Evolutionary conservation across 2,888 invertebrate species (phyloP), one percentile per base, ranked within the genome.

Genomic region (Capitulum mitella): DNA sequence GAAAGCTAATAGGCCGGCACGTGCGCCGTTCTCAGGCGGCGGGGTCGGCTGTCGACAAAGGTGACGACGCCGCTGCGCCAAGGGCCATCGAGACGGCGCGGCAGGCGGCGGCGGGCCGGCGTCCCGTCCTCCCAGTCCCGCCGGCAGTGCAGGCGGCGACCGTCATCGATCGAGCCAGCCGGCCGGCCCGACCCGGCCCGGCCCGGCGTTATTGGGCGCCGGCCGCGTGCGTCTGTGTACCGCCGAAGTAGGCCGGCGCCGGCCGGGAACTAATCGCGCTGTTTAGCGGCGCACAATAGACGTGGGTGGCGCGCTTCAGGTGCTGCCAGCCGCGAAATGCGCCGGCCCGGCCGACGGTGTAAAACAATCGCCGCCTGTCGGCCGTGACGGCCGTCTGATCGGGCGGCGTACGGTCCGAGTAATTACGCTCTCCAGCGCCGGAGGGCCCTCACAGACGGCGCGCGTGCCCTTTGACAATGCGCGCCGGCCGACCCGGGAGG

Each of bases 291-390:
- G 64, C 64, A 34, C 64, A 34, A 34, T 34, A 64, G 64, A 64
- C 64, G 64, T 64, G 64, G 64, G 64, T 64, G 34, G 64, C 64
- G 64, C 64, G 64, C 64, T 64, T 64, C 64, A 34, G 34, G 64
- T 34, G 64, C 32, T 19, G 64, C 64, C 64, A 64, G 32, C 64
- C 64, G 64, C 64, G 64, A 64, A 64, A 64, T 64, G 8, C 64
- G 64, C 26, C 64, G 12, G 8, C 0, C 29, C 29, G 29, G 58
- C 58, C 51, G 58, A 3, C n/a, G 29, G 0, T 3, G 64, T 64
- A 64, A 64, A 64, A 64, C 64, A 64, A 64, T 64, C 64, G 64
- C 16, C 32, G 32, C 3, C 43, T 43, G 43, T 8, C 43, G 43
- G 43, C 43, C 43, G 43, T 43, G 43, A 43, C 34, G 64, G 64